phyloP scores from a whole-genome alignment of 2,113 vertebrate species.

The Haemorhous mexicanus region DNA sequence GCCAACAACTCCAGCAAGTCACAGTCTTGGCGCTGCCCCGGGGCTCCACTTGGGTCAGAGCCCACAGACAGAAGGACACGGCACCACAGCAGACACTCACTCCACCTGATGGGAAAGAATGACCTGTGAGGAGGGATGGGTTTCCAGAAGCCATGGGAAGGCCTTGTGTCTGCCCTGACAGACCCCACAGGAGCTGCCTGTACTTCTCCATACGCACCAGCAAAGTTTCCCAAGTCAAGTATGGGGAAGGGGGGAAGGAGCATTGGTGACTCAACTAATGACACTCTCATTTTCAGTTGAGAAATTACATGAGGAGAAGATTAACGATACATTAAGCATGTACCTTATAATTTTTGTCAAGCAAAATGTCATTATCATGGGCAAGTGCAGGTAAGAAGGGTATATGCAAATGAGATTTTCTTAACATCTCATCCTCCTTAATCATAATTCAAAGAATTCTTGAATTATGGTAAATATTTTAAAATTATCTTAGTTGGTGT shows the following conservation, averaged over 20 bases:
- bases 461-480: conserved; percentile 41
- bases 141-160: not conserved
- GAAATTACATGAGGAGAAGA: not conserved
- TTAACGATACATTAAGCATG: conserved; percentile 32
- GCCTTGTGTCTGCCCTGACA: fast-evolving
- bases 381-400: conserved; percentile 8
- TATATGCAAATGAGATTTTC: conserved; percentile 4
- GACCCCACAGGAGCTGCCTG: not conserved
- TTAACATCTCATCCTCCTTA: not conserved
- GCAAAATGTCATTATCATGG: conserved; percentile 10
- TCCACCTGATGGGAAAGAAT: not conserved
- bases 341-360: conserved; percentile 39
- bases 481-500: conserved; percentile 11
- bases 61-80: not conserved
- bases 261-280: conserved; percentile 8
- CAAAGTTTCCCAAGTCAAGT: not conserved
- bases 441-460: conserved; percentile 33
- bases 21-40: not conserved
- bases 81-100: fast-evolving
- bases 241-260: not conserved
- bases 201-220: fast-evolving
- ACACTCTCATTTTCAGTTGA: conserved; percentile 13
- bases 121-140: not conserved
- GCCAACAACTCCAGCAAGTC: fast-evolving
- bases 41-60: not conserved